Evolutionary conservation across 2,888 invertebrate genomes (phyloP), one percentile per base, ranked within the genome.

Genomic region (Platerodrilus igneus): DNA sequence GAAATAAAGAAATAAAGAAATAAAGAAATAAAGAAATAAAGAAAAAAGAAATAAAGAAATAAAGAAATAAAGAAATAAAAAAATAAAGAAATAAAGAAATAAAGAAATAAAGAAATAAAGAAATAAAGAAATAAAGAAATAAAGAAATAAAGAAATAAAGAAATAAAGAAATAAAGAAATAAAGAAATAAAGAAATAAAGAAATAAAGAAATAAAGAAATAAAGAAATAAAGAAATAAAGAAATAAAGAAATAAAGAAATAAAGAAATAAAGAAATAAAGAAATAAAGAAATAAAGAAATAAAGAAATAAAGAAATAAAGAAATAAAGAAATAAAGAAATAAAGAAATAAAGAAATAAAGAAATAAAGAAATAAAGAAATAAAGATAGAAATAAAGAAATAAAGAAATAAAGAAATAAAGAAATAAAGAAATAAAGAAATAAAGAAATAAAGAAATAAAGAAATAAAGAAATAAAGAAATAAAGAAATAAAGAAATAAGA

Each of bases 161-260:
- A 9, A n/a, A 23, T 9, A 8, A 23, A 23, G 10, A 23, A 23
- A 4, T 8, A 23, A 23, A n/a, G 10, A 4, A 23, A 23, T 9
- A 8, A 23, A 10, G 10, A 23, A 23, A 23, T 4, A 23, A 10
- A 8, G 10, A 4, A 23, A 23, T 9, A 23, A 23, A 23, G 23
- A 23, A n/a, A 10, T 4, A 23, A 9, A 23, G 10, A 23, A 23
- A 10, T 4, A 5, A 23, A 9, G n/a, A 23, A 23, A 6, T 9
- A 4, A 4, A 23, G 4, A 23, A 6, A 6, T 8, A 5, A 23
- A 8, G 4, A 23, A 9, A 4, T 23, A 6, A 4, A 4, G 10
- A 9, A 23, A 23, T 23, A 23, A 8, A 4, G 23, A 23, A 22
- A 22, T 22, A n/a, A n/a, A n/a, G n/a, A n/a, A n/a, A n/a, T n/a